These are phyloP conservation scores for Camelus bactrianus DNA, from an alignment of 2,113 vertebrate species.

Conservation along the genomic window DNA sequence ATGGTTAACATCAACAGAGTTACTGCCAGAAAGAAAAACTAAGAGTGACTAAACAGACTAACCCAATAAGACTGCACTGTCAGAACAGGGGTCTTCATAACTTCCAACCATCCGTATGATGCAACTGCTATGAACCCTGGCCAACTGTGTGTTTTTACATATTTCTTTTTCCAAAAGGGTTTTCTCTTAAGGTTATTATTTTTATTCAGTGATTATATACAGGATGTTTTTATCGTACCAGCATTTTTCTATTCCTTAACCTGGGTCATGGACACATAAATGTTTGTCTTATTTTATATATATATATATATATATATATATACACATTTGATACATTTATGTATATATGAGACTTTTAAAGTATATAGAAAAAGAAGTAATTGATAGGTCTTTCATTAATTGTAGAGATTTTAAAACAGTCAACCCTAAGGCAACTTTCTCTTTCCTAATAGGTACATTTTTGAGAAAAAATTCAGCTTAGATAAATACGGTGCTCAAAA, in stretches of 20 bases:
- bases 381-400: background rate
- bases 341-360: background rate
- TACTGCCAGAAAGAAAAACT: background rate
- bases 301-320: too few relatives aligned
- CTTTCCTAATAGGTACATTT: background rate
- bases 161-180: background rate
- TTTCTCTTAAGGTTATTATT: background rate
- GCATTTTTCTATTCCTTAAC: background rate
- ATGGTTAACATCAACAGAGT: background rate
- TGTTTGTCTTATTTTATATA: background rate
- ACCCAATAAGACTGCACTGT: background rate
- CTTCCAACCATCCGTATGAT: background rate
- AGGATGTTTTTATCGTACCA: background rate
- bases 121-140: background rate
- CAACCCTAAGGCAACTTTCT: background rate
- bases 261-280: background rate
- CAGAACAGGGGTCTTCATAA: background rate
- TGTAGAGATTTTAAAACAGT: background rate
- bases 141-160: background rate
- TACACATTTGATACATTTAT: background rate
- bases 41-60: background rate
- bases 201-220: background rate
- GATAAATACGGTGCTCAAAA: background rate
- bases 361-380: background rate
- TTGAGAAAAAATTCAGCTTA: background rate